Base-by-base conservation (phyloP, 2,888 invertebrate genomes). In the Cepaea hortensis region DNA sequence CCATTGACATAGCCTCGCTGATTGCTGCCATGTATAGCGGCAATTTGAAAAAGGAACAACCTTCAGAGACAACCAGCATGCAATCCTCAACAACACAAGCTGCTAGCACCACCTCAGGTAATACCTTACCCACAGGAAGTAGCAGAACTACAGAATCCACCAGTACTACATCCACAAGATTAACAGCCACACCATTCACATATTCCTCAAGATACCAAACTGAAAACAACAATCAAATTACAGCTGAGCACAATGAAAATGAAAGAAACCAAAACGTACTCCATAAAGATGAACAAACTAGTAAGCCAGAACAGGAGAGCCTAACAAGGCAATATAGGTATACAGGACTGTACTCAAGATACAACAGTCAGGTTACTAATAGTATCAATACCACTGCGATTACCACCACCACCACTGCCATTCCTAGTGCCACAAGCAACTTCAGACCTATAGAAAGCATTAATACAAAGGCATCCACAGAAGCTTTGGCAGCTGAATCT, bases 1-100 rank as follows among this genome's bases (percentile, higher is more conserved):
- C 65, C 35, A 13, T 86, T 50, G 86, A 86, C 70, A 68, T 86
- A 1, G 83, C 83, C 13, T 65, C 82, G 4, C 50, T 86, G n/a
- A 70, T 86, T 20, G 68, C 86, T 13, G 79, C 75, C 50, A 81
- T 86, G 81, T 86, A 86, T 81, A 86, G 62, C 9, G 85, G 85
- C 15, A 73, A 85, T 55, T 80, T 73, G 23, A 85, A 80, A 46
- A 11, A 7, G 7, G 46, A 35, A 48, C 55, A 13, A 77, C 9
- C 18, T 3, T 2, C 77, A 55, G 50, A n/a, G 4, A 55, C 23
- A 55, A 6, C 55, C 46, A 9, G 18, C 4, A 50, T 1, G 1
- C n/a, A 48, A 3, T 5, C 13, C 7, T 3, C 20, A 76, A 55
- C 20, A 55, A 20, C 50, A 20, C 50, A 76, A 50, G n/a, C 35